phyloP scores from a whole-genome alignment of 2,113 vertebrate species.

The Anhinga rufa region DNA sequence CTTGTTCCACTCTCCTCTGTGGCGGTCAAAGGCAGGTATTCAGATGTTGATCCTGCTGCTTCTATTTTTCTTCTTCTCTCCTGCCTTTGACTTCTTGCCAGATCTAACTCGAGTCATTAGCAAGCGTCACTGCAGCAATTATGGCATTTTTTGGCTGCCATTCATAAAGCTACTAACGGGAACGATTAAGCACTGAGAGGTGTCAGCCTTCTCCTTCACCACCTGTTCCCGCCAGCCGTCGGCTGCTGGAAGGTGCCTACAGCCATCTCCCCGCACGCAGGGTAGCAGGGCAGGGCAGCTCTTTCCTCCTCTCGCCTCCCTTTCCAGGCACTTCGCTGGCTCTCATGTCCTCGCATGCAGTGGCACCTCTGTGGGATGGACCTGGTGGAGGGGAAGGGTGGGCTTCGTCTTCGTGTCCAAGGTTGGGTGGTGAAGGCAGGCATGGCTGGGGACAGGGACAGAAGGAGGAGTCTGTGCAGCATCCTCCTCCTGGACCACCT shows the following conservation, averaged over 20 bases:
- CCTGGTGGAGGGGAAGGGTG: neutral
- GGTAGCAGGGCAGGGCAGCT: neutral
- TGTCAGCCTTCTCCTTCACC: constrained; percentile 46
- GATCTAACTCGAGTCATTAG: constrained; percentile 51
- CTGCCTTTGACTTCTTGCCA: constrained; percentile 33
- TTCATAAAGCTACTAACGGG: constrained; percentile 42
- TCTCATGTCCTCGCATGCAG: accelerated
- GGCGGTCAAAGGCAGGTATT: neutral
- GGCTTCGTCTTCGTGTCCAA: accelerated
- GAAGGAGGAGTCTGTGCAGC: neutral
- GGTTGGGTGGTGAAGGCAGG: neutral
- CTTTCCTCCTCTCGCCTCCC: neutral
- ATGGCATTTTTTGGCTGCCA: constrained; percentile 58
- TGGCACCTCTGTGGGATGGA: neutral
- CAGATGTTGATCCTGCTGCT: neutral
- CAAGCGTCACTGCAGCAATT: constrained; percentile 33
- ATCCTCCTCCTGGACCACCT: neutral
- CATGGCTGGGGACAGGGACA: neutral
- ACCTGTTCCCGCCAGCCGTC: constrained; percentile 17
- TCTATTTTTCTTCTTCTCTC: neutral
- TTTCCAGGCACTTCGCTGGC: accelerated
- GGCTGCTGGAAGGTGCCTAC: neutral
- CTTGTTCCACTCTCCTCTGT: neutral
- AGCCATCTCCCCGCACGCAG: neutral
- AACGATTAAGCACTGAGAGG: constrained; percentile 16